phyloP scores from a whole-genome alignment of 1,140 invertebrate species.

The Lethrus apterus region DNA sequence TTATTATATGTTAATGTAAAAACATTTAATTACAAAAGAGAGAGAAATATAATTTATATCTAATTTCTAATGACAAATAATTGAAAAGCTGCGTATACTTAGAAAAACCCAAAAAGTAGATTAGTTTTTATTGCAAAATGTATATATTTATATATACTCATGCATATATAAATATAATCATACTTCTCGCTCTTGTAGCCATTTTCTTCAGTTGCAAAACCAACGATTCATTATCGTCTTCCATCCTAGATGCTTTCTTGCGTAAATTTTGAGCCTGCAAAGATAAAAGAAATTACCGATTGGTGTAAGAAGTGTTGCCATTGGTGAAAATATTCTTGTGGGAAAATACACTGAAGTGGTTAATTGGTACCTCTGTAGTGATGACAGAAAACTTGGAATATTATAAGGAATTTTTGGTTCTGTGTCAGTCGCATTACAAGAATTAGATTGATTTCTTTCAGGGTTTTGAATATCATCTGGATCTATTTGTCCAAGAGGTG shows the following conservation, averaged over 20 bases:
- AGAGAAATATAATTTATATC: no score
- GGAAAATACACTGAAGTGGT: constrained; percentile 3
- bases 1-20: no score
- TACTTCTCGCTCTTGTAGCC: constrained; percentile 76
- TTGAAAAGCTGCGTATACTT: no score
- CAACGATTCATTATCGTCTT: constrained; percentile 90
- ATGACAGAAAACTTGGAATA: neutral
- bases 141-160: constrained; percentile 17
- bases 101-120: no score
- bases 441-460: no score
- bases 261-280: constrained; percentile 72
- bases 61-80: no score
- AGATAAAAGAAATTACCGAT: constrained; percentile 37
- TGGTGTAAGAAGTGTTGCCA: constrained; percentile 32
- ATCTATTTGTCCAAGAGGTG: no score
- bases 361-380: constrained; percentile 8
- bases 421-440: no score
- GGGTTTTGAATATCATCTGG: no score
- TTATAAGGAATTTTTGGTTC: no score
- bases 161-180: constrained; percentile 30
- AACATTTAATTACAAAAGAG: no score
- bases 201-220: constrained; percentile 90
- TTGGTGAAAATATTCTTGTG: constrained; percentile 29
- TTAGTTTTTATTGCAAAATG: no score
- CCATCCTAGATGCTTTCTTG: constrained; percentile 78